phyloP scores from a whole-genome alignment of 1,140 invertebrate species.

The Patella vulgata region DNA sequence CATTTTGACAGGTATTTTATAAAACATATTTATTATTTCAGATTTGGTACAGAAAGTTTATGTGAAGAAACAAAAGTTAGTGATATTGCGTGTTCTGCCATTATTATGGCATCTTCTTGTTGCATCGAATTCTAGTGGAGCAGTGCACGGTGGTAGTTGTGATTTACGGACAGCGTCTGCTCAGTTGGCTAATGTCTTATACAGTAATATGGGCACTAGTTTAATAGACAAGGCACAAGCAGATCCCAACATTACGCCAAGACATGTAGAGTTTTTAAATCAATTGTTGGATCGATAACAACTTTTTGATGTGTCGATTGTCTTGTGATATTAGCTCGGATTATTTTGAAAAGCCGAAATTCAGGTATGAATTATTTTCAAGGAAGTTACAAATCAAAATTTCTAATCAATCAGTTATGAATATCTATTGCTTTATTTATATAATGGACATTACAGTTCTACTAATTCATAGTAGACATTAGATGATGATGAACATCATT shows the following conservation, averaged over 20 bases:
- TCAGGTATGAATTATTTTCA: neutral
- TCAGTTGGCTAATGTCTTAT: conserved; percentile 47
- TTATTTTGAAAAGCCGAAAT: neutral
- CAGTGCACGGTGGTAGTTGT: conserved; percentile 48
- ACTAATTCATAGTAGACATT: too few species aligned
- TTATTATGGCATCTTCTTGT: conserved; percentile 63
- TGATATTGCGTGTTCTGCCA: conserved; percentile 62
- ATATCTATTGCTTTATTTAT: neutral
- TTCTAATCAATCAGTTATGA: neutral
- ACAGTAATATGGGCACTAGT: conserved; percentile 55
- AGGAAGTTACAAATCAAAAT: neutral
- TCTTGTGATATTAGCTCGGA: neutral
- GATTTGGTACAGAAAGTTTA: conserved; percentile 62
- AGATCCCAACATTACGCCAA: conserved; percentile 52
- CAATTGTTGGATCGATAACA: conserved; percentile 44
- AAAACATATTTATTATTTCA: conserved; percentile 33
- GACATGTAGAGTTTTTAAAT: conserved; percentile 56
- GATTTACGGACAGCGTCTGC: conserved; percentile 56
- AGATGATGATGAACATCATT: too few species aligned
- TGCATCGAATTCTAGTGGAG: conserved; percentile 53
- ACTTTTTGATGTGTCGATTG: neutral
- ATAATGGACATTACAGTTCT: too few species aligned
- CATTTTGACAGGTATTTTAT: neutral
- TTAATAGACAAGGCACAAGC: conserved; percentile 58
- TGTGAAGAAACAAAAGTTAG: conserved; percentile 59